Evolutionary conservation across 2,113 vertebrate species (phyloP), one percentile per base, ranked within the genome.

Genomic region (Passer montanus): DNA sequence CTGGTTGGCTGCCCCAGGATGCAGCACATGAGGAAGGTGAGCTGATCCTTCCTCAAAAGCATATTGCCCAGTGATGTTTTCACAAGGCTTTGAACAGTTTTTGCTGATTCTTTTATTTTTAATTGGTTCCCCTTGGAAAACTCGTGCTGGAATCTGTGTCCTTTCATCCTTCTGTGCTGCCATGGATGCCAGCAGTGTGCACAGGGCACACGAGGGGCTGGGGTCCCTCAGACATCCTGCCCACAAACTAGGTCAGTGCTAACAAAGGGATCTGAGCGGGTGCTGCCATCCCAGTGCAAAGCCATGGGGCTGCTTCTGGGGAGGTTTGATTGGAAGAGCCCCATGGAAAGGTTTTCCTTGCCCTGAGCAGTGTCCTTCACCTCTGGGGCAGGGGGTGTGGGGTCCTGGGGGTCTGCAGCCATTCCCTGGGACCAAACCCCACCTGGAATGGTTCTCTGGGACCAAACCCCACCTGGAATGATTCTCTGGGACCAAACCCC

Each of bases 81-180:
- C 86, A 95, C 80, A 79, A 47, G 50, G 78, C 92, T 95, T 95
- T 87, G 95, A 96, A 91, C 53, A 37, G 58, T 91, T 97, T 62
- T 87, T 92, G 95, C 94, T 66, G 93, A 93, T 90, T 88, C 88
- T 97, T 95, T 90, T 93, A 33, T 96, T 96, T 96, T 96, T 97
- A 97, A 97, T 97, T 97, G 97, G 90, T 93, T 97, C 95, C 96
- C 95, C 75, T 97, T 80, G 95, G 95, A 97, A 97, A 93, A 84
- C 78, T 88, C 10, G 1, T 13, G 47, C 91, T 90, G 88, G 73
- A 94, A 86, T 95, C 70, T 13, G 76, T 74, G 92, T 96, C 96
- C 87, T 97, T 93, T 96, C 91, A 91, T 96, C 87, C 53, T 64
- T 77, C 22, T 23, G 85, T 95, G 88, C 87, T 2, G 31, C 44